A percentile compares a stretch with the other conserved stretches of the same genome.
phyloP scores from a whole-genome alignment of 2,797 vertebrate species.

The Chaetodon trifasciatus region DNA sequence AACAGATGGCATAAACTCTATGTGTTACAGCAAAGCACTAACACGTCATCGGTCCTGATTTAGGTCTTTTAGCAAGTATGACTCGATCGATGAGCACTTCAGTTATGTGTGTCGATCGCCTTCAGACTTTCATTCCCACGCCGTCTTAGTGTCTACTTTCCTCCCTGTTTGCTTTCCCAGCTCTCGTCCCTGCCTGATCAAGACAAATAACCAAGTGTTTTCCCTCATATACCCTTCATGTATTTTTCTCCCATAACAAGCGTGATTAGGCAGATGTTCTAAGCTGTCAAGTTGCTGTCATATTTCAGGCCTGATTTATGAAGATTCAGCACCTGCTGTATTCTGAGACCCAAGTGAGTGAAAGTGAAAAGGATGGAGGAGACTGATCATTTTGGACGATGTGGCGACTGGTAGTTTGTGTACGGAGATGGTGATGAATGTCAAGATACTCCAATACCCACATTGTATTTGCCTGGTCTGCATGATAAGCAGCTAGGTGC shows the following conservation, averaged over 20 bases:
- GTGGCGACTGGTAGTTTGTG: constrained; percentile 9
- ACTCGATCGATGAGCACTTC: background rate
- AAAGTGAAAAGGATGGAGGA: constrained; percentile 20
- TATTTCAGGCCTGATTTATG: constrained; percentile 70
- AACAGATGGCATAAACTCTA: background rate
- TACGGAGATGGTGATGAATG: constrained; percentile 24
- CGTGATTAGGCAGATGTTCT: constrained; percentile 77
- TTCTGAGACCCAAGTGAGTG: constrained; percentile 32
- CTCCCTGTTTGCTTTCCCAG: background rate
- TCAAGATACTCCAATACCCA: constrained; percentile 1
- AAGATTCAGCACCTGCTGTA: constrained; percentile 61
- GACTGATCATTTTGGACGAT: constrained; percentile 21
- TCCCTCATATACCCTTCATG: constrained; percentile 51
- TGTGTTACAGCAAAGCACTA: background rate
- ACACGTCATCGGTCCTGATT: constrained; percentile 6
- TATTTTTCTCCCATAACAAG: constrained; percentile 72
- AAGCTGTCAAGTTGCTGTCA: constrained; percentile 69
- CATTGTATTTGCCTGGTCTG: constrained; percentile 14
- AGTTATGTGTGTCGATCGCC: background rate
- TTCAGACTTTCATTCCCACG: background rate
- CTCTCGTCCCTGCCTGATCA: constrained; percentile 48
- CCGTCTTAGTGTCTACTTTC: background rate
- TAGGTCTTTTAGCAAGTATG: background rate
- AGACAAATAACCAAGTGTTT: constrained; percentile 58
- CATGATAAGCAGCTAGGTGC: constrained; percentile 16